These are phyloP conservation scores for Bungarus multicinctus DNA, from an alignment of 2,113 vertebrate species.

Conservation along the genomic window DNA sequence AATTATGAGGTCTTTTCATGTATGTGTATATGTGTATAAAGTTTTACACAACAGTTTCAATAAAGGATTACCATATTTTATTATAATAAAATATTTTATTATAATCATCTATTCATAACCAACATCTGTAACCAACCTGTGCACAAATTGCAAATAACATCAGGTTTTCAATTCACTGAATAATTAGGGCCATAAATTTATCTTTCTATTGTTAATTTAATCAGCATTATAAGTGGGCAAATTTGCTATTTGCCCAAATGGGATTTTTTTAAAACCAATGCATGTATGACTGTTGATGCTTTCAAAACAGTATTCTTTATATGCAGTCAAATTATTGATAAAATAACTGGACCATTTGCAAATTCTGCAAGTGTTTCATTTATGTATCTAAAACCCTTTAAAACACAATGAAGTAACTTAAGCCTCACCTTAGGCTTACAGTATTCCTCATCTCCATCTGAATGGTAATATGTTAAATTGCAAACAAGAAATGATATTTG, in stretches of 20 bases:
- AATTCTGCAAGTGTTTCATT: neutral
- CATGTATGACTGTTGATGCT: neutral
- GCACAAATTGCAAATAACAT: neutral
- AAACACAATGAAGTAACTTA: constrained; percentile 16
- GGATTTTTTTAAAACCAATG: neutral
- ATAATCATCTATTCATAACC: neutral
- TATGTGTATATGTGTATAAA: neutral
- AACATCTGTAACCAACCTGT: neutral
- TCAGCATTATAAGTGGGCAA: neutral
- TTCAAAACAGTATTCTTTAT: neutral
- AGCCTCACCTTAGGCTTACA: neutral
- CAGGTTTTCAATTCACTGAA: neutral
- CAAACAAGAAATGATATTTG: constrained; percentile 30
- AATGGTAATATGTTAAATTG: neutral
- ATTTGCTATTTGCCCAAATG: neutral
- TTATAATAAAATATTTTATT: neutral
- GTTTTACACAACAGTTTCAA: neutral
- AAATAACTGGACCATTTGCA: neutral
- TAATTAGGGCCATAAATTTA: neutral
- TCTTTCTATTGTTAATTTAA: neutral
- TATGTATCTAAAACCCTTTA: neutral
- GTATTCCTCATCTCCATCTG: constrained; percentile 5
- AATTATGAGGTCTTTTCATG: neutral
- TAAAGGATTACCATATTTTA: neutral
- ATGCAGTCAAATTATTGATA: constrained; percentile 24